Evolutionary conservation across 23 tunicate genomes (phyloP), one percentile per base, ranked within the genome.

Genomic region (Trididemnum nubilum): DNA sequence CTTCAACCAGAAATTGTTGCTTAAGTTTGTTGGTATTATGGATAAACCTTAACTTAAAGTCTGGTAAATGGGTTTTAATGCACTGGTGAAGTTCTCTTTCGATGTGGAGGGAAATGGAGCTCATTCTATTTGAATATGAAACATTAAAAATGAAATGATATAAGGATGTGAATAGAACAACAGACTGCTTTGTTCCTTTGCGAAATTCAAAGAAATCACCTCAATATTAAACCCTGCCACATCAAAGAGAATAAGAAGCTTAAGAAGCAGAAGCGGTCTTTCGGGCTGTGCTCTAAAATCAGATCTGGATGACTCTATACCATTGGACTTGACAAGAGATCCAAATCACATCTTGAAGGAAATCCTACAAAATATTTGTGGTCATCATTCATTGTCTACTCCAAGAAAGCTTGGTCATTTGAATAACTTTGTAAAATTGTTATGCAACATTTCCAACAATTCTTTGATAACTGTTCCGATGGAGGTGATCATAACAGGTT

Each of bases 401-500:
- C 67, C 72, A 7, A 51, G 88, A 61, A 92, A 86, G 35, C 78
- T 92, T 18, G 88, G 88, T 0, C 91, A 92, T 64, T 36, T 92
- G 25, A 92, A 92, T 50, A 92, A 86, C 51, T 83, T 92, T 33
- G 82, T 92, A 35, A 83, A 85, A 86, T 52, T 91, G 26, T 81
- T 81, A 36, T 91, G 97, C 87, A 85, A 76, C 59, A 39, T 78
- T 29, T 49, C 71, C 30, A 90, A 91, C 72, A 85, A 70, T n/a
- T 75, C 82, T 23, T 33, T 65, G 25, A 80, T 77, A 44, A 40
- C 82, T 2, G 73, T 85, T 66, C 85, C 90, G 0, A 81, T 91
- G 76, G 87, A 85, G 57, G 87, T 86, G 7, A 82, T 91, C n/a
- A 91, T 91, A 90, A 76, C 80, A 24, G 85, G 97, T 37, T 83